Evolutionary conservation across 2,888 invertebrate species (phyloP), one percentile per base, ranked within the genome.

Genomic region (Leptogaster cylindrica): DNA sequence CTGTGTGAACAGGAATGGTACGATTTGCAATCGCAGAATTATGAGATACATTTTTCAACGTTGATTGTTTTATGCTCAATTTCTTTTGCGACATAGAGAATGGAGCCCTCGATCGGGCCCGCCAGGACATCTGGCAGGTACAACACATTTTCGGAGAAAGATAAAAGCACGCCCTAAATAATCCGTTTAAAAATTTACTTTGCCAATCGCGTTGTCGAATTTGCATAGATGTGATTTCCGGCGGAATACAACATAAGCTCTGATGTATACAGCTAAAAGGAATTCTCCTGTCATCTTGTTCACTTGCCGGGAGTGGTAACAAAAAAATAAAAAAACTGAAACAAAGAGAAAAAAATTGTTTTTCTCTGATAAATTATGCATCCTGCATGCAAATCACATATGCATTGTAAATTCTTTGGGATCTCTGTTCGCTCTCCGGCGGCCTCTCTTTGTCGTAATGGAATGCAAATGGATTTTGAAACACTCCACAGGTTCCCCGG

Each of bases 221-320:
- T 55, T 66, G 39, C 66, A 66, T 66, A 55, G 55, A 66, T 55
- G 44, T 36, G 46, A 66, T 55, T 55, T 65, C 46, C 55, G 48
- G 25, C 27, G 25, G 48, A 25, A 48, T 23, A 48, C 25, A 25
- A 25, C 48, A 48, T 48, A 48, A 46, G 48, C 48, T 48, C 16
- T 48, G 48, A 48, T 48, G 48, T 48, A 25, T 25, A 6, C 48
- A n/a, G 25, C 25, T 25, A 25, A 48, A 48, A n/a, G 48, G 48
- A 23, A 48, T 41, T 41, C 7, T 48, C 12, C 25, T 48, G 48
- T 48, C 48, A 25, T 48, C 48, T 48, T 25, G 48, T 48, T 23
- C n/a, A 12, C 25, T 25, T 48, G n/a, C 48, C 46, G n/a, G 16
- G 23, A 27, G 23, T 25, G 27, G 10, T 4, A n/a, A n/a, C n/a